Evolutionary conservation across 2,113 vertebrate species (phyloP).

Genomic region (Hippocampus barbouri): DNA sequence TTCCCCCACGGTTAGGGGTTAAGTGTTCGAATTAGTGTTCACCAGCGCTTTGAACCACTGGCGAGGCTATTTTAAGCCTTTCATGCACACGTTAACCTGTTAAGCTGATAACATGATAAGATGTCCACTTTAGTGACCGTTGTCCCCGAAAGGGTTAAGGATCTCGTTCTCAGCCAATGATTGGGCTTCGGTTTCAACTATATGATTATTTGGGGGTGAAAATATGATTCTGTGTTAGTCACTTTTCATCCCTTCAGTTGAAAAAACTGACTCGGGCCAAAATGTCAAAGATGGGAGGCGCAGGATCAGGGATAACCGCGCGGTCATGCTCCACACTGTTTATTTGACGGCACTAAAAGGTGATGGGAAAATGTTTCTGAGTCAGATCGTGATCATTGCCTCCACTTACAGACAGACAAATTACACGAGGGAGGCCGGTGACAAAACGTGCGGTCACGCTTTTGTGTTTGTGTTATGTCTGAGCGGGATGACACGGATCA

Average conservation of each 20-base stretch:
- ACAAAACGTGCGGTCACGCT: constrained; percentile 34
- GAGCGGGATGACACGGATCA: constrained; percentile 23
- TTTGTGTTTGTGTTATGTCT: constrained; percentile 60
- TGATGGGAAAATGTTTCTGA: constrained; percentile 43
- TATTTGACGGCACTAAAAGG: constrained; percentile 43
- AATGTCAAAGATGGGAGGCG: constrained; percentile 39
- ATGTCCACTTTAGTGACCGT: neutral
- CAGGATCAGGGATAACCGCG: constrained; percentile 46
- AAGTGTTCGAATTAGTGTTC: too few species aligned
- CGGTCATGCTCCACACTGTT: constrained; percentile 45
- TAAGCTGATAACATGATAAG: too few species aligned
- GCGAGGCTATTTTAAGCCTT: too few species aligned
- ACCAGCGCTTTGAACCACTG: too few species aligned
- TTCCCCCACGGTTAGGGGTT: constrained; percentile 21
- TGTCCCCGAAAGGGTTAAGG: too few species aligned
- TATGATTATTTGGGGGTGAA: neutral
- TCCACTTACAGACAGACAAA: constrained; percentile 21
- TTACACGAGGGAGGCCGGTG: constrained; percentile 4
- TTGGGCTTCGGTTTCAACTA: neutral
- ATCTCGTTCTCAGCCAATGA: too few species aligned
- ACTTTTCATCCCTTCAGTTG: neutral
- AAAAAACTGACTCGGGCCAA: constrained; percentile 11
- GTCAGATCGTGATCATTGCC: constrained; percentile 30
- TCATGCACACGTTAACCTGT: too few species aligned
- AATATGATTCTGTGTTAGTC: neutral